Conservation (phyloP, 1,140 invertebrate genomes). For the Formica exsecta region DNA sequence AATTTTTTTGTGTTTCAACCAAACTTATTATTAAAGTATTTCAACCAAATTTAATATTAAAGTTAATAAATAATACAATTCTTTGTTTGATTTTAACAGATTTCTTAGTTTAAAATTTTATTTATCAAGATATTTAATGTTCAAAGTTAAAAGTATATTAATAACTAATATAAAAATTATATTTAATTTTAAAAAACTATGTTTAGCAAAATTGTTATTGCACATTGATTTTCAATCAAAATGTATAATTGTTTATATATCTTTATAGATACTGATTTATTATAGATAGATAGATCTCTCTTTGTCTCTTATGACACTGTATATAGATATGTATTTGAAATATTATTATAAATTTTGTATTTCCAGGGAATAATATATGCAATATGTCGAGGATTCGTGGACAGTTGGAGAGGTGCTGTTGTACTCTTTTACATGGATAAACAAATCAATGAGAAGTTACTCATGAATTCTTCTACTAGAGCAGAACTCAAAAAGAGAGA, state of each 20-base stretch:
- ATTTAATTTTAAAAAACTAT: not conserved
- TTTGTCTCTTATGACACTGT: too few species aligned
- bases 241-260: not conserved
- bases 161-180: not conserved
- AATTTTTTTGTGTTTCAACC: not conserved
- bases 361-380: constrained; percentile 89
- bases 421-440: constrained; percentile 91
- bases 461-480: constrained; percentile 86
- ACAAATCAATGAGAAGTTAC: constrained; percentile 89
- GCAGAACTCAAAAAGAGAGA: constrained; percentile 85
- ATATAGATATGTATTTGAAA: not conserved
- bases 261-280: not conserved
- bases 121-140: too few species aligned
- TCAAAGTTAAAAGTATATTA: not conserved
- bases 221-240: not conserved
- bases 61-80: not conserved
- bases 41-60: too few species aligned
- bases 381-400: constrained; percentile 89
- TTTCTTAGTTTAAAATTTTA: not conserved
- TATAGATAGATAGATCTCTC: too few species aligned
- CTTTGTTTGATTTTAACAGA: not conserved
- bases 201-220: not conserved
- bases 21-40: too few species aligned
- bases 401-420: constrained; percentile 90
- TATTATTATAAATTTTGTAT: constrained; percentile 41